Base-by-base conservation (phyloP, 2,113 vertebrate genomes). In the Brachypodius melanocephalos region DNA sequence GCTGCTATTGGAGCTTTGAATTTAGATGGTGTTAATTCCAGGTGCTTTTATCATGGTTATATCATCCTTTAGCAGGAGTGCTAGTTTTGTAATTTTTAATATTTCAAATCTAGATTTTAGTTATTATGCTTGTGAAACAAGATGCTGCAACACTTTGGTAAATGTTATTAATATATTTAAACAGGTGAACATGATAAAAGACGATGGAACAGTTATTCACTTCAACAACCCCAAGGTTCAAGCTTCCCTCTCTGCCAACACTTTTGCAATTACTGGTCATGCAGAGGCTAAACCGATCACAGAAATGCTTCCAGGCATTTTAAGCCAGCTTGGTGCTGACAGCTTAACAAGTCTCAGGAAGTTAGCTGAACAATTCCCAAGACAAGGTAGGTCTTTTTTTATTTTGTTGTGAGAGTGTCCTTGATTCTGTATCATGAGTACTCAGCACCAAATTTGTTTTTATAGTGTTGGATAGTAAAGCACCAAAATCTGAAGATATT, bases 141-240 rank as follows among this genome's bases (percentile, higher is more conserved):
- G 31, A 22, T 91, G 32, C 49, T 76, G 14, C 42, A 58, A 5
- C 7, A 1, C 25, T 88, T 88, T 67, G 28, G 10, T 90, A 82
- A 95, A 62, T 89, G 49, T n/a, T 82, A 31, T 79, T 95, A 71
- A 88, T 95, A 3, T 97, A 14, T 96, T 96, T 88, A 43, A 92
- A 89, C 96, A 99, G 99, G 99, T 99, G 97, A 99, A 99, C 96
- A 99, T 99, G 99, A 99, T 99, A 90, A 99, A 99, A 98, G 99
- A 99, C 38, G 99, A 99, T 66, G 99, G 99, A 54, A 99, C 99
- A 20, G 99, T 99, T 97, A 99, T 99, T 98, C 99, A 99, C 97
- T 99, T 99, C 98, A 99, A 99, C 97, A 99, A 99, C 95, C 99
- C 99, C 94, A 99, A 99, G 98, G 99, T 99, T 95, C 99, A 99